Percentiles rank a stretch among this genome's conserved stretches.
Conservation (phyloP, 2,113 vertebrate genomes). For the Caracal caracal region DNA sequence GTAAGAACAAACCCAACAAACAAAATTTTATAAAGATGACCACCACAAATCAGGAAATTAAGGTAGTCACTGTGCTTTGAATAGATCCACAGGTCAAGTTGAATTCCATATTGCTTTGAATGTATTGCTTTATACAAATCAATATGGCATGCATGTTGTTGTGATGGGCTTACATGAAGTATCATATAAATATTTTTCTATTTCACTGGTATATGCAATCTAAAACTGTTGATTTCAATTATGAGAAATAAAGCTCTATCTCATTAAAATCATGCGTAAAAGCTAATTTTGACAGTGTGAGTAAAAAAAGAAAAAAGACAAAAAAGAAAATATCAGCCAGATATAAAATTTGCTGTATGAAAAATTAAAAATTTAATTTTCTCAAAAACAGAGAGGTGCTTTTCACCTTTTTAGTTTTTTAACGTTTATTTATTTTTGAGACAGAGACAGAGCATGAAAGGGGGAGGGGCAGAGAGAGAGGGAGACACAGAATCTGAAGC, state of each 20-base stretch:
- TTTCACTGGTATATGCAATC: neutral
- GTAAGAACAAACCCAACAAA: neutral
- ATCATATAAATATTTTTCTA: neutral
- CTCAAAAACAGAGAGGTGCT: neutral
- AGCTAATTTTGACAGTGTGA: slow-evolving; percentile 8
- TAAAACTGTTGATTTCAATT: slow-evolving; percentile 41
- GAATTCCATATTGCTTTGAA: neutral
- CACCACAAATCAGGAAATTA: neutral
- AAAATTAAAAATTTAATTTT: neutral
- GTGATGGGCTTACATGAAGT: neutral
- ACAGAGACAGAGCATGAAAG: too few relatives aligned
- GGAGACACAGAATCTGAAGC: too few relatives aligned
- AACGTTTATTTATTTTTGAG: too few relatives aligned
- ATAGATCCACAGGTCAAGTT: neutral
- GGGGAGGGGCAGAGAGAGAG: too few relatives aligned
- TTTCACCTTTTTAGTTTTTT: neutral
- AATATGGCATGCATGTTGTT: neutral
- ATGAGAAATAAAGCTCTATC: neutral
- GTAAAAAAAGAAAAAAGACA: neutral
- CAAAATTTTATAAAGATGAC: neutral
- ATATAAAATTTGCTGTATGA: neutral
- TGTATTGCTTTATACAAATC: neutral
- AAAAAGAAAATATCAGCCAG: neutral
- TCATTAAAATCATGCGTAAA: slow-evolving; percentile 44
- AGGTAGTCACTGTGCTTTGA: neutral